Base-by-base conservation (phyloP, 2,888 invertebrate genomes). In the Catocala fraxini region DNA sequence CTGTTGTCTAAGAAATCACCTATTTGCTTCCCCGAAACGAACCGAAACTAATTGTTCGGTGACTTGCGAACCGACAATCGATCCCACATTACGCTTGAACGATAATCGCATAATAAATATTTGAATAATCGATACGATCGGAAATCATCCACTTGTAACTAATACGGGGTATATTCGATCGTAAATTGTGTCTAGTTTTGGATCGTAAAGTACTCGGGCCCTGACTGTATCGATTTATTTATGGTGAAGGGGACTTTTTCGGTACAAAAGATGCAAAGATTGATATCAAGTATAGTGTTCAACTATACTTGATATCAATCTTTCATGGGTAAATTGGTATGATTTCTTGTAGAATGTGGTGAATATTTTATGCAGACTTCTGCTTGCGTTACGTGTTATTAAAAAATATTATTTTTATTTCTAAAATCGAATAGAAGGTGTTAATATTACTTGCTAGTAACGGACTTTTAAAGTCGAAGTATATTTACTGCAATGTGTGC, bases 171-270 rank as follows among this genome's bases (percentile, higher is more conserved):
- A 56, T 70, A 73, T 70, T 63, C 51, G 57, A 62, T 73, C 69
- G 71, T 76, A 73, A 76, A 76, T 71, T 71, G 70, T 73, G 46
- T 70, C 64, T 73, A 76, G 75, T 76, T 76, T 75, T 73, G 69
- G 73, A 55, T 76, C 73, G 76, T 76, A 75, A 76, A 76, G 51
- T 49, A 73, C 65, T 76, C 76, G 75, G 66, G 75, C 75, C 75
- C 59, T 62, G n/a, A 55, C 13, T 39, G 33, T 54, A 57, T 25
- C 34, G 51, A n/a, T 43, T 45, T 57, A 48, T 63, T 57, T 63
- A 63, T 58, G 54, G 57, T 49, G 51, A 63, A 72, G 64, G 65
- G 53, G n/a, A 1, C 12, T 62, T 68, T 71, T 48, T 61, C 42
- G 12, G 48, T 57, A 63, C 66, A 71, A 68, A 62, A 75, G 63